Conservation (phyloP, 2,888 invertebrate species). For the Acronicta aceris region DNA sequence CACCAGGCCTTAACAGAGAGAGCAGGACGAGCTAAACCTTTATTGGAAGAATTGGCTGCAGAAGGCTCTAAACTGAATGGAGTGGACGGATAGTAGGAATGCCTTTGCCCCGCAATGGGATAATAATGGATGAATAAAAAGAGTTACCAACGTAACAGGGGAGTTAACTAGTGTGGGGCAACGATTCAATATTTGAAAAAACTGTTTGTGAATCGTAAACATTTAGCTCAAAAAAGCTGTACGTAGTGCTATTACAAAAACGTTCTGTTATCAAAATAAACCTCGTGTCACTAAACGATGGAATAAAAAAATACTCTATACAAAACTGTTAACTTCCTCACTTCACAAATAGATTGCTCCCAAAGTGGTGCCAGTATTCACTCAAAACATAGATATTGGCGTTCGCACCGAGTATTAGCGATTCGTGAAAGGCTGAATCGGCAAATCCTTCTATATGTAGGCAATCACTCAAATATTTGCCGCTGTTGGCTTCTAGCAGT, state of each 20-base stretch:
- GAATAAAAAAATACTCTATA: conserved; percentile 25
- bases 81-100: too few relatives aligned
- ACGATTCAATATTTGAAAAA: too few relatives aligned
- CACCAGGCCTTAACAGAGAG: too few relatives aligned
- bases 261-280: conserved; percentile 11
- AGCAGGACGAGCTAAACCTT: too few relatives aligned
- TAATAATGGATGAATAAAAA: too few relatives aligned
- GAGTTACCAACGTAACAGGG: too few relatives aligned
- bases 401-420: conserved; percentile 32
- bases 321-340: conserved; percentile 2
- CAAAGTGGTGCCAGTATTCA: conserved; percentile 23
- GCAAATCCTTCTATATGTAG: conserved; percentile 59
- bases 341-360: conserved; percentile 14
- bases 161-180: too few relatives aligned
- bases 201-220: not conserved
- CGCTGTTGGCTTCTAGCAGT: conserved; percentile 55
- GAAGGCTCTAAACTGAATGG: too few relatives aligned
- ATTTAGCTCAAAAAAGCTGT: not conserved
- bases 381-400: conserved; percentile 38
- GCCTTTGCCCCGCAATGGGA: too few relatives aligned
- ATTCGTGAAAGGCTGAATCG: conserved; percentile 32
- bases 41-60: too few relatives aligned
- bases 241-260: too few relatives aligned
- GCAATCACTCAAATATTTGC: conserved; percentile 80
- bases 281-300: conserved; percentile 37